Base-by-base conservation (phyloP, 2,797 vertebrate genomes). In the Ctenosaura bakeri region DNA sequence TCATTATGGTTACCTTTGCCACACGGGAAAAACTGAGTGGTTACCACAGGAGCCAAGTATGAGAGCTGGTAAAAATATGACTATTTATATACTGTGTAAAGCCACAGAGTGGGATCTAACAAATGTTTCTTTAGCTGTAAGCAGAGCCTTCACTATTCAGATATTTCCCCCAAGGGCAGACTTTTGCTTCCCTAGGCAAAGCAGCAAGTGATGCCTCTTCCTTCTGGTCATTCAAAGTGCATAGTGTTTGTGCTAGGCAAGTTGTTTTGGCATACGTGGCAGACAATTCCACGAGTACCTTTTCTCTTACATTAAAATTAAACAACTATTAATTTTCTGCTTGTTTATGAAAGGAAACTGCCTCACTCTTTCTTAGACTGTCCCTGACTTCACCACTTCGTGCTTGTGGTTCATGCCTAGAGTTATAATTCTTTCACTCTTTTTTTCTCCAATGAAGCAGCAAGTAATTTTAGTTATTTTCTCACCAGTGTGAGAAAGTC, bases 111-210 rank as follows among this genome's bases (percentile, higher is more conserved):
- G 74, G 86, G 32, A 87, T 89, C 82, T 74, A 92, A 14, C 73
- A 71, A 4, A 26, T 52, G 26, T 89, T 92, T 92, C 42, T 86
- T 89, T 94, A 46, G 20, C 78, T 54, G 6, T 82, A 26, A 88
- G 54, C 90, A 46, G 90, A 88, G 29, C 87, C 26, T 54, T 92
- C 32, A 56, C 77, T 29, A 6, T 66, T 66, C 3, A 66, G 42
- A 7, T 83, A 6, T 22, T 13, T 52, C 64, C 35, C 7, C 50
- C 35, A 18, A 5, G 24, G 22, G 24, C 4, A 66, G 62, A 64
- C 22, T 66, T 66, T 66, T 29, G 8, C 64, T 62, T 18, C 59
- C 59, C 6, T 62, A 22, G 8, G 26, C 6, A 66, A 77, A 77
- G 24, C 20, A 10, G 22, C 20, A 24, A 46, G 46, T 46, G 22